These are phyloP conservation scores for Crossoptilon crossoptilon DNA, from an alignment of 2,797 vertebrate species.

Conservation along the genomic window DNA sequence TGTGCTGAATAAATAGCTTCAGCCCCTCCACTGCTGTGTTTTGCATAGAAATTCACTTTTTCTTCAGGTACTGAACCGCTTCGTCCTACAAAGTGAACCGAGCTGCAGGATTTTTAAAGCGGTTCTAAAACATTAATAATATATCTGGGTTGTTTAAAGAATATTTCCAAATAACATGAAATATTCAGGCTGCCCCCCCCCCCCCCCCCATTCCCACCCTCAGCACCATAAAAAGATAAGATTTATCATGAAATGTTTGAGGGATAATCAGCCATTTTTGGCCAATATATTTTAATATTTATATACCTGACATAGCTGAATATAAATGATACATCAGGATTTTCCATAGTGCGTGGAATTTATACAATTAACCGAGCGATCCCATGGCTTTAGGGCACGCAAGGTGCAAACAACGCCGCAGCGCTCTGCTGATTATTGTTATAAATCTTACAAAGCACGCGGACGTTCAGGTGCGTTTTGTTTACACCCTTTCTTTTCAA, in stretches of 20 bases:
- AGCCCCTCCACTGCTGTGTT: neutral
- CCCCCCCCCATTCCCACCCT: neutral
- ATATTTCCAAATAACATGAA: conserved; percentile 84
- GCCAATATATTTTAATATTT: conserved; percentile 86
- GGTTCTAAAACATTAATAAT: conserved; percentile 83
- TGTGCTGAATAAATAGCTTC: neutral
- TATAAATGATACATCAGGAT: conserved; percentile 82
- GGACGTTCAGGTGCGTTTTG: conserved; percentile 77
- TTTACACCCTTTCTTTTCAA: conserved; percentile 77
- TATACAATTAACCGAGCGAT: conserved; percentile 82
- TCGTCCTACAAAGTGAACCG: conserved; percentile 46
- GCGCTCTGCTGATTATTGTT: conserved; percentile 78
- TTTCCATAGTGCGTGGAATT: conserved; percentile 81
- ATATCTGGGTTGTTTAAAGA: conserved; percentile 83
- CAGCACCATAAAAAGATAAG: conserved; percentile 77
- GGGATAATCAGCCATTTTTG: conserved; percentile 82
- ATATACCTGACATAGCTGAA: conserved; percentile 82
- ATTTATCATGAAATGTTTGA: conserved; percentile 83
- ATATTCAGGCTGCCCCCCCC: conserved; percentile 77
- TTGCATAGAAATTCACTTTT: conserved; percentile 55
- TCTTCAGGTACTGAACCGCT: conserved; percentile 37
- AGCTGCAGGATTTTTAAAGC: conserved; percentile 74
- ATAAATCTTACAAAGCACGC: conserved; percentile 81
- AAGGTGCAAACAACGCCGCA: conserved; percentile 76
- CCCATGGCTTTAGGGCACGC: conserved; percentile 80